These are phyloP conservation scores for Pemphigus obesinymphae DNA, from an alignment of 1,140 invertebrate species.

Conservation along the genomic window DNA sequence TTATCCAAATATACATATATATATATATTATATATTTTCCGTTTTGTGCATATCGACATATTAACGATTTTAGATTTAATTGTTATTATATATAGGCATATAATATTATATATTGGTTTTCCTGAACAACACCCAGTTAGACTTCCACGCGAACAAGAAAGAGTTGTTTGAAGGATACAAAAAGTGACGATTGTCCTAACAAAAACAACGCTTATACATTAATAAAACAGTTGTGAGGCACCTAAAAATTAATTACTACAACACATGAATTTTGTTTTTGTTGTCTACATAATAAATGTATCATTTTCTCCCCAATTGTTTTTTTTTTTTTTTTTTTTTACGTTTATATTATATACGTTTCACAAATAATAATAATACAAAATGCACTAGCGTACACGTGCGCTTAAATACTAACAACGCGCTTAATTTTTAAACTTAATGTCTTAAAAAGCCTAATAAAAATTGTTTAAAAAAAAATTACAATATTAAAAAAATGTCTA, in stretches of 20 bases:
- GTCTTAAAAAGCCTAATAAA: conserved; percentile 30
- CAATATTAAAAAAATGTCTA: too few species aligned
- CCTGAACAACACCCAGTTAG: conserved; percentile 41
- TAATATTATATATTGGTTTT: conserved; percentile 15
- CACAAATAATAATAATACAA: conserved; percentile 24
- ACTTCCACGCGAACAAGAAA: conserved; percentile 42
- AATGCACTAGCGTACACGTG: conserved; percentile 18
- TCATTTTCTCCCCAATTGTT: not conserved
- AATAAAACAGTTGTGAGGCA: conserved; percentile 40
- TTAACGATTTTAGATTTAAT: not conserved
- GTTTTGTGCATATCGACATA: not conserved
- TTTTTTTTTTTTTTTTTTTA: not conserved
- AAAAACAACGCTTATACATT: conserved; percentile 39
- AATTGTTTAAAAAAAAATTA: conserved; percentile 24
- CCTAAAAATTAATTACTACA: conserved; percentile 31
- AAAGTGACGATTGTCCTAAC: conserved; percentile 42
- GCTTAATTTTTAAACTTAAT: conserved; percentile 34
- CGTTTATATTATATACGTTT: conserved; percentile 9
- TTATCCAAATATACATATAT: too few species aligned
- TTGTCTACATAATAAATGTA: conserved; percentile 28
- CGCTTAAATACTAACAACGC: conserved; percentile 35
- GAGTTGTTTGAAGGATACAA: conserved; percentile 37
- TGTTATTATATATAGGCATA: not conserved
- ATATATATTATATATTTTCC: too few species aligned
- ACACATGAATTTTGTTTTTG: conserved; percentile 31